Percentiles rank a stretch among this genome's conserved stretches.
These are phyloP conservation scores for Zophobas morio DNA, from an alignment of 1,140 invertebrate species.

Conservation along the genomic window DNA sequence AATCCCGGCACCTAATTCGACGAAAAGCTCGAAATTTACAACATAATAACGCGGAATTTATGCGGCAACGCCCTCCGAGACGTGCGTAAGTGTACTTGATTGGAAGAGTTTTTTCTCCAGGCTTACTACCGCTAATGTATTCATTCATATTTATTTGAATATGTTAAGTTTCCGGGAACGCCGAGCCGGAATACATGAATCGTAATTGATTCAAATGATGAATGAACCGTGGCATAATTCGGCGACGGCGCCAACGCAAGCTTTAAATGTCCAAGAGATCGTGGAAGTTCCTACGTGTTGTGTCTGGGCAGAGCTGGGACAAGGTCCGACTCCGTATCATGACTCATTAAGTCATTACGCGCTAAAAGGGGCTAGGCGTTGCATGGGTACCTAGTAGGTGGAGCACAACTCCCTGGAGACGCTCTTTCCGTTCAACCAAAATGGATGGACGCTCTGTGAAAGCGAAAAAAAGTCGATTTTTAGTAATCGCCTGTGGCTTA, in stretches of 20 bases:
- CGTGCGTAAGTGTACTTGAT: constrained; percentile 7
- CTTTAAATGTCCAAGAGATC: constrained; percentile 25
- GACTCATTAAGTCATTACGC: constrained; percentile 27
- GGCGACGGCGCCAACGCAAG: constrained; percentile 53
- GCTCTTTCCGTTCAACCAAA: too few species aligned
- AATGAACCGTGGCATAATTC: constrained; percentile 56
- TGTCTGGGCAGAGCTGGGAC: constrained; percentile 18
- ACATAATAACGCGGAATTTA: constrained; percentile 23
- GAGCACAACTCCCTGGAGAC: too few species aligned
- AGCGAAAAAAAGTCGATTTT: too few species aligned
- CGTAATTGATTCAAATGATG: constrained; percentile 55
- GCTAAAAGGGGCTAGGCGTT: too few species aligned
- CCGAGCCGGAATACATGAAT: constrained; percentile 54
- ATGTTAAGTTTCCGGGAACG: constrained; percentile 47
- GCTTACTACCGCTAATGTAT: constrained; percentile 46
- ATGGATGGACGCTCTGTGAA: too few species aligned
- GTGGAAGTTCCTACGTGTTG: constrained; percentile 39
- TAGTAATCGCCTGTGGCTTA: too few species aligned
- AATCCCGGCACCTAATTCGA: constrained; percentile 18
- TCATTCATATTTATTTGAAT: constrained; percentile 53
- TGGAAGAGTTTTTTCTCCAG: constrained; percentile 8
- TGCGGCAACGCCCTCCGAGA: constrained; percentile 12
- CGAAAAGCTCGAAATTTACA: constrained; percentile 38
- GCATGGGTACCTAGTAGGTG: too few species aligned
- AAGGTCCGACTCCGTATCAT: constrained; percentile 30